Evolutionary conservation across 2,113 vertebrate genomes (phyloP).

Genomic region (Cryptotis parvus): DNA sequence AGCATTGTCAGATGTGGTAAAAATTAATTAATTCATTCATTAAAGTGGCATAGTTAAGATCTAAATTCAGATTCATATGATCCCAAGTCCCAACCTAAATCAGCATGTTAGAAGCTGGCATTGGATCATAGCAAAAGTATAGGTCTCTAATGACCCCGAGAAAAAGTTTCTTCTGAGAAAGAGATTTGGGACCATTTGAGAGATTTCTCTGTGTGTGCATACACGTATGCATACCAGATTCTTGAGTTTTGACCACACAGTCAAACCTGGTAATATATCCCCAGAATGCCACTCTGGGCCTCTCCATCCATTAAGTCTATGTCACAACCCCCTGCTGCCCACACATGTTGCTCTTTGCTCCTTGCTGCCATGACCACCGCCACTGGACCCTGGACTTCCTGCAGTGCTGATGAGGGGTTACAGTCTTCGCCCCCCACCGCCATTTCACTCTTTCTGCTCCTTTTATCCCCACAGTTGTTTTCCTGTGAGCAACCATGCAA

Average conservation of each 20-base stretch:
- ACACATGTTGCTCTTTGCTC: no score
- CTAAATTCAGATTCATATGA: neutral
- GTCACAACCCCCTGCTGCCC: neutral
- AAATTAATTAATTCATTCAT: neutral
- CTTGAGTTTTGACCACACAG: neutral
- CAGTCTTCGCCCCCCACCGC: accelerated
- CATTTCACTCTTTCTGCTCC: neutral
- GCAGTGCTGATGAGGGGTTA: neutral
- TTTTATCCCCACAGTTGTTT: conserved; percentile 63
- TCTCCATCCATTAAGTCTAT: neutral
- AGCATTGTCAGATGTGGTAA: no score
- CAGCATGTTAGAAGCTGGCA: neutral
- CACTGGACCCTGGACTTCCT: neutral
- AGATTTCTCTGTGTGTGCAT: no score
- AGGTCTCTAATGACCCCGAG: neutral
- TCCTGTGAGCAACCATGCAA: conserved; percentile 75
- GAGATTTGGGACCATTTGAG: neutral
- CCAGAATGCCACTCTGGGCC: neutral
- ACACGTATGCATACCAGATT: neutral
- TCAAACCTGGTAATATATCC: neutral
- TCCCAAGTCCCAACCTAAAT: neutral
- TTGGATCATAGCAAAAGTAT: neutral
- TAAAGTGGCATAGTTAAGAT: neutral
- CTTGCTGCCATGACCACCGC: neutral
- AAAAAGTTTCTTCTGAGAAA: neutral